Base-by-base conservation (phyloP, 2,113 vertebrate species). In the Dendropsophus ebraccatus region DNA sequence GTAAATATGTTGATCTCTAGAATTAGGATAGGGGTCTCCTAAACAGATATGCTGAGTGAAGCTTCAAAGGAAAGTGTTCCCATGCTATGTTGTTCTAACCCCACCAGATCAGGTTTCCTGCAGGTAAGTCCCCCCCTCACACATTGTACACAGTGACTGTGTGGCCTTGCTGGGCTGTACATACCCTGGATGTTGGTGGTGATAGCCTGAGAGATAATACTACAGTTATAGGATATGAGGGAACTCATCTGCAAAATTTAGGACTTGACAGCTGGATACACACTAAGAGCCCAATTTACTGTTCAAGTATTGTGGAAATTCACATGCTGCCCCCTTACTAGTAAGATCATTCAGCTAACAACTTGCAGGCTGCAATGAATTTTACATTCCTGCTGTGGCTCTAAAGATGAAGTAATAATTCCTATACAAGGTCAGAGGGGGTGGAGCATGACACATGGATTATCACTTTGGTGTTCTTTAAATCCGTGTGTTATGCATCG, bases 1-100 rank as follows among this genome's bases (percentile, higher is more conserved):
- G 58, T 86, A 86, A 80, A 65, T 85, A 85, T 50, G 58, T 85
- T 78, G 74, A 85, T 78, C 60, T 47, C 41, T 85, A 78, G 50
- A 67, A 80, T 80, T 30, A 67, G 58, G 58, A 78, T 56, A 58
- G 76, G 76, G 84, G 76, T 72, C 60, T 50, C 32, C 50, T 76
- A 60, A 65, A 76, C 72, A 79, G 62, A 50, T 56, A 30, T 11
- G 30, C 45, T 21, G 37, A 58, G 62, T 80, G 76, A 58, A 45
- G 13, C 25, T 80, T 72, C 62, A 80, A 28, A 86, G 58, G 32
- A 80, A 79, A 78, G 58, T 78, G 58, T 67, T 52, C 17, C 21
- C 77, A 35, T 85, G 19, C 54, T 47, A n/a, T 85, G 74, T 54
- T 67, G 60, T 77, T 67, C 21, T 58, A 56, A 58, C 65, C 28